Evolutionary conservation across 92 coral and sea anemone species (phyloP), one percentile per base, ranked within the genome.

Genomic region (Epizoanthus scotinus): DNA sequence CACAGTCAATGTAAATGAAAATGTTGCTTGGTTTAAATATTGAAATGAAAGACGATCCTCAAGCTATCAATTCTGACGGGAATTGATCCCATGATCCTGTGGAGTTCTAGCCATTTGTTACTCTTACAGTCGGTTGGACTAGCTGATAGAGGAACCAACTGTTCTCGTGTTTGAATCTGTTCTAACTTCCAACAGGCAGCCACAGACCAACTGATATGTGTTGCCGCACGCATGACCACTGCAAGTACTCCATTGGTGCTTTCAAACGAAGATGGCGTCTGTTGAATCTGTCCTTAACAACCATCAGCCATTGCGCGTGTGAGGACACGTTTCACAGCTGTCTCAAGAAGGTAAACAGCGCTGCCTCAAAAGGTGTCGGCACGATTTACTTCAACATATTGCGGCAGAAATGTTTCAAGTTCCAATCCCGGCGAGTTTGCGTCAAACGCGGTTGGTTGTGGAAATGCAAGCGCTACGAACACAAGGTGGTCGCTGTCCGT

Each of bases 211-310:
- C 77, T 22, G 77, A 70, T 24, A 70, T 20, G 31, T 70, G 77
- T 70, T 70, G 77, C 58, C 55, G 77, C 55, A 26, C 58, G 29
- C 77, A 70, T 26, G 77, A 70, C 57, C 38, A 52, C 25, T 70
- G 77, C 77, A 70, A 70, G 20, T 21, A 42, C 56, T 42, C 22
- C 22, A 70, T 70, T 20, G 57, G 29, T 6, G 77, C 57, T 10
- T 52, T 70, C 18, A 52, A 26, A 42, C 59, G 59, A 20, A 70
- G 42, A 36, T 70, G 77, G 77, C 10, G 18, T 6, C 55, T 70
- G n/a, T 8, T 34, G 9, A 70, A 70, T 22, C 58, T 20, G 28
- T 28, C 22, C 21, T 58, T 70, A 1, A 2, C 8, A 22, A 42
- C 77, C 77, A 70, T 70, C 2, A 42, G 24, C 57, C 77, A 70